These are phyloP conservation scores for Pitta sordida DNA, from an alignment of 2,113 vertebrate species.

Conservation along the genomic window DNA sequence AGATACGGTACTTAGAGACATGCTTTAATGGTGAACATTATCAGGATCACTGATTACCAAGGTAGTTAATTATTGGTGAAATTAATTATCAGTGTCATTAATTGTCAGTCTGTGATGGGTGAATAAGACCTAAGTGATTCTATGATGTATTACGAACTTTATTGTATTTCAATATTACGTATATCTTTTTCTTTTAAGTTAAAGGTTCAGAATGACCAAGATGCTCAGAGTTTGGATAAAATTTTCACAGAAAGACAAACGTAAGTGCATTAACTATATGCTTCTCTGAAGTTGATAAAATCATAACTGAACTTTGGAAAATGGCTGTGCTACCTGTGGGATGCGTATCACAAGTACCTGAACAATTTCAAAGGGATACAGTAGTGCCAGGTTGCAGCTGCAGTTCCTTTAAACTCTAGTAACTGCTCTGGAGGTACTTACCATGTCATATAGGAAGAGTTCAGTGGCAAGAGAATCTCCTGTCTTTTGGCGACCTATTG, in stretches of 20 bases:
- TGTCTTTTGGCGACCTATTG: not conserved
- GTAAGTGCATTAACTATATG: constrained; percentile 75
- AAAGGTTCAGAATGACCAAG: constrained; percentile 89
- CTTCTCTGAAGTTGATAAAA: not conserved
- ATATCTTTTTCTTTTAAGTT: constrained; percentile 69
- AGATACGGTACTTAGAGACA: not conserved
- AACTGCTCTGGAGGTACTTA: not conserved
- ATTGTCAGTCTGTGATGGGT: too few relatives aligned
- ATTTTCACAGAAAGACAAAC: constrained; percentile 91
- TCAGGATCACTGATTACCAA: too few relatives aligned
- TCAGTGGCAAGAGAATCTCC: not conserved
- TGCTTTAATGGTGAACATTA: not conserved
- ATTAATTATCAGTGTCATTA: too few relatives aligned
- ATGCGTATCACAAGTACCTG: not conserved
- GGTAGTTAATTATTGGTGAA: too few relatives aligned
- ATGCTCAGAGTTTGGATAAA: constrained; percentile 85
- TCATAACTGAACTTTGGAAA: not conserved
- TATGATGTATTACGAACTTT: not conserved
- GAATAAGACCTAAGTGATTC: not conserved
- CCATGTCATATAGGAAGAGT: not conserved
- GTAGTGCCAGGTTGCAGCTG: not conserved
- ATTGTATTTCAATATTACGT: not conserved
- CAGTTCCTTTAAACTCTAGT: not conserved
- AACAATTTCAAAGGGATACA: not conserved
- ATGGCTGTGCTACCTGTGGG: not conserved